A percentile compares a stretch with the other conserved stretches of the same genome.
phyloP scores from a whole-genome alignment of 2,797 vertebrate species.

The Spinus pinus region DNA sequence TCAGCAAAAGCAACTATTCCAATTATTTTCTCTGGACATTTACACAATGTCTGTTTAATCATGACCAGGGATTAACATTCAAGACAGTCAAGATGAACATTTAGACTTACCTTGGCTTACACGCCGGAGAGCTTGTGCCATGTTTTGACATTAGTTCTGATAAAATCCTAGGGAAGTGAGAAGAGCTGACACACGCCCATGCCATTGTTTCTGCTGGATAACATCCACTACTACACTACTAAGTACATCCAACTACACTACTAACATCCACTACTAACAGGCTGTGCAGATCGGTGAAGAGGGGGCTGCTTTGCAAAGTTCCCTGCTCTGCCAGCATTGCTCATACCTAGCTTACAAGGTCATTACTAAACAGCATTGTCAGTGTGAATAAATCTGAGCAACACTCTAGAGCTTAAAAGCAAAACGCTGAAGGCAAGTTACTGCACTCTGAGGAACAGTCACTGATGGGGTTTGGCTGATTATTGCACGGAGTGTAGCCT shows the following conservation, averaged over 20 bases:
- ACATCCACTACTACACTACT: not conserved
- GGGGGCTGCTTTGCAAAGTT: not conserved
- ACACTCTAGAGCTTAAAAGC: not conserved
- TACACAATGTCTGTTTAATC: not conserved
- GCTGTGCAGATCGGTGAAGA: not conserved
- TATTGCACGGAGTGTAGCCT: not conserved
- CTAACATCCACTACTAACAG: not conserved
- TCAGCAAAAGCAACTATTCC: not conserved
- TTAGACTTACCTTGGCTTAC: not conserved
- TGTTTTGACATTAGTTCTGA: not conserved
- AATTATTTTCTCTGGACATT: not conserved
- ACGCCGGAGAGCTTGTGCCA: not conserved
- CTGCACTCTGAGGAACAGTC: not conserved
- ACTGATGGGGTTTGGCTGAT: conserved; percentile 39
- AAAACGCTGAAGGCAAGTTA: conserved; percentile 48
- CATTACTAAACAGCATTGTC: conserved; percentile 33
- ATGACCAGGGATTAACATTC: not conserved
- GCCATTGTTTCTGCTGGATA: not conserved
- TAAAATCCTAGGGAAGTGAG: not conserved
- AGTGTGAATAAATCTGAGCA: conserved; percentile 32
- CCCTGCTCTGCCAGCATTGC: not conserved
- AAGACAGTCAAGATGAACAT: not conserved
- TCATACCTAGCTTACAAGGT: not conserved
- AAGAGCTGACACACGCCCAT: not conserved
- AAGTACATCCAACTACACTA: not conserved